These are phyloP conservation scores for Myotis yumanensis DNA, from an alignment of 2,113 vertebrate genomes.

Conservation along the genomic window DNA sequence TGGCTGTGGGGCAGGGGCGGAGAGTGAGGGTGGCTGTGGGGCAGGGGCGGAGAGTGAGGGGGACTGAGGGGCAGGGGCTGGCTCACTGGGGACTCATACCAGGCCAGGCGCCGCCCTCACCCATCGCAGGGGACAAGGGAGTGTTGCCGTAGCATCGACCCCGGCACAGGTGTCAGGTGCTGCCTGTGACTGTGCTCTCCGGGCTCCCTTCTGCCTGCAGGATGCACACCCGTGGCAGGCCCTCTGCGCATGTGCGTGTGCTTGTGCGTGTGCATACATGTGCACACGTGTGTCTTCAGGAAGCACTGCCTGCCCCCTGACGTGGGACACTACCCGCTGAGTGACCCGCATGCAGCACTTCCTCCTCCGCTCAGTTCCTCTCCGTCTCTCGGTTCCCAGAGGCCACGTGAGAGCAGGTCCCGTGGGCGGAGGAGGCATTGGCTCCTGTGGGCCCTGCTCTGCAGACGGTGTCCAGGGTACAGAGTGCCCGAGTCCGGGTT, in stretches of 20 bases:
- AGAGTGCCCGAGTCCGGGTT: neutral
- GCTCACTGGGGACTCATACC: neutral
- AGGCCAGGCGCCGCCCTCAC: neutral
- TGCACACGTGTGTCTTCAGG: neutral
- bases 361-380: neutral
- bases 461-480: neutral
- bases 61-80: neutral
- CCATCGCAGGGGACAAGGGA: fast-evolving
- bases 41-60: neutral
- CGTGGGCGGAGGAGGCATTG: fast-evolving
- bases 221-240: neutral
- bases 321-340: fast-evolving
- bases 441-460: neutral
- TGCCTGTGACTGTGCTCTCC: neutral
- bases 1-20: neutral
- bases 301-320: fast-evolving
- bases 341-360: neutral
- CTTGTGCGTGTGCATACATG: too few relatives aligned
- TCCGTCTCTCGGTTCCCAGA: neutral
- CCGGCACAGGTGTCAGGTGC: neutral
- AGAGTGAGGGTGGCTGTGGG: neutral
- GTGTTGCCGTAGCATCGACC: fast-evolving
- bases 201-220: neutral
- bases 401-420: neutral
- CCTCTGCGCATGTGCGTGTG: neutral